Evolutionary conservation across 2,888 invertebrate species (phyloP), one percentile per base, ranked within the genome.

Genomic region (Kuschelorhynchus macadamiae): DNA sequence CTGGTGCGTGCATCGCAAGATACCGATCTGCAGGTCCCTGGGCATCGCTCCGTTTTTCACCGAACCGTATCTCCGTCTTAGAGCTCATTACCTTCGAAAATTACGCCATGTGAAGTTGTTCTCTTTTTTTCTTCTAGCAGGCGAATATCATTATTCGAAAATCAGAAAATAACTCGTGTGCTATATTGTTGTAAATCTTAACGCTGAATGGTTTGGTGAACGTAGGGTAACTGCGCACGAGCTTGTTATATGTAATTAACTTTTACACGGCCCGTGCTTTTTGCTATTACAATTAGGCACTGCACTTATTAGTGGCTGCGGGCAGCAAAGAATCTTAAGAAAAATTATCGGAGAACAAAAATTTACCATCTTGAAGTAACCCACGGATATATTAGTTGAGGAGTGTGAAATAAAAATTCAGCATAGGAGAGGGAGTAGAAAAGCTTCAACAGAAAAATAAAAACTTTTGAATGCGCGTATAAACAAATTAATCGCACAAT

Each of bases 1-100:
- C 66, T 67, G 56, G 60, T 67, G 67, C 67, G 67, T 60, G 67
- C 67, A 67, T 42, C 44, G 16, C 25, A 11, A 61, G 67, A 67
- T 67, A 67, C 53, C 67, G 61, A 67, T 67, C 61, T 61, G 46
- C 53, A 49, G 32, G 49, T 65, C 52, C 52, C 60, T 67, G 67
- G 67, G 62, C 67, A 67, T 62, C 62, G 67, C 52, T 62, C 62
- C 57, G 44, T 56, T 57, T 25, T 62, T 52, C 67, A 62, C 33
- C 67, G 44, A 49, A 67, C 46, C 67, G 67, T 67, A 62, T 62
- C 30, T 67, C 67, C 67, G 61, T 47, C 33, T 33, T 42, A 39
- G 61, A 62, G 67, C 67, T 67, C 67, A 67, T 67, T 67, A 67
- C 67, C 67, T 67, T 32, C 57, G 67, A 67, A 67, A 67, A 67